A percentile compares a stretch with the other conserved stretches of the same genome.
phyloP scores from a whole-genome alignment of 2,888 invertebrate genomes.

The Erebia ligea region DNA sequence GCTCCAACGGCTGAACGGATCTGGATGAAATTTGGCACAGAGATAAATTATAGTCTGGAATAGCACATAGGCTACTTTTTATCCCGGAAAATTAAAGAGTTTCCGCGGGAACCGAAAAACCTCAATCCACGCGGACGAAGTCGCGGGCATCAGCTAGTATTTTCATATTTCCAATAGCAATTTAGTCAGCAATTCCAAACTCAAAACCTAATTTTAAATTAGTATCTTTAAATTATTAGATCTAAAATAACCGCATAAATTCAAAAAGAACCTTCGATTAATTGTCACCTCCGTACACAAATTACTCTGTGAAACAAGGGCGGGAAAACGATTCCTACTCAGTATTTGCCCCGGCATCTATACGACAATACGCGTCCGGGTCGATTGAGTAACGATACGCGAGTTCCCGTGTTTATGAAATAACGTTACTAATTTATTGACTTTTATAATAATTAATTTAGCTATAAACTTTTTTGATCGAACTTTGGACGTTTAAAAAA shows the following conservation, averaged over 20 bases:
- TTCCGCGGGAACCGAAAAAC: no score
- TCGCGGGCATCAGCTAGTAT: no score
- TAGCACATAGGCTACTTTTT: no score
- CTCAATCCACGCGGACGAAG: no score
- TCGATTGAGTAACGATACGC: constrained; percentile 36
- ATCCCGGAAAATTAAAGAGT: no score
- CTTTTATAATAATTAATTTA: not conserved
- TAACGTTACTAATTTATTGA: constrained; percentile 25
- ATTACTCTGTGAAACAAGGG: constrained; percentile 61
- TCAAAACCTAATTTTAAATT: no score
- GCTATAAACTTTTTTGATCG: not conserved
- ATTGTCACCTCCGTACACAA: constrained; percentile 36
- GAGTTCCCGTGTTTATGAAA: constrained; percentile 23
- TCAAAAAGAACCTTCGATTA: constrained; percentile 16
- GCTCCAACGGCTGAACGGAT: no score
- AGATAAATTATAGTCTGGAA: no score
- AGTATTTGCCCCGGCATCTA: constrained; percentile 63
- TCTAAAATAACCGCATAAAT: not conserved
- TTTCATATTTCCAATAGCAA: no score
- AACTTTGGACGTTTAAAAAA: constrained; percentile 7
- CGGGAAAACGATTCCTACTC: constrained; percentile 60
- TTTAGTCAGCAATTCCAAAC: no score
- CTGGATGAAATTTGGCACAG: no score
- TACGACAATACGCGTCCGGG: constrained; percentile 49
- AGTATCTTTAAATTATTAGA: no score